Percentiles rank a stretch among this genome's conserved stretches.
Conservation (phyloP, 1,140 invertebrate genomes). For the Tribolium madens region DNA sequence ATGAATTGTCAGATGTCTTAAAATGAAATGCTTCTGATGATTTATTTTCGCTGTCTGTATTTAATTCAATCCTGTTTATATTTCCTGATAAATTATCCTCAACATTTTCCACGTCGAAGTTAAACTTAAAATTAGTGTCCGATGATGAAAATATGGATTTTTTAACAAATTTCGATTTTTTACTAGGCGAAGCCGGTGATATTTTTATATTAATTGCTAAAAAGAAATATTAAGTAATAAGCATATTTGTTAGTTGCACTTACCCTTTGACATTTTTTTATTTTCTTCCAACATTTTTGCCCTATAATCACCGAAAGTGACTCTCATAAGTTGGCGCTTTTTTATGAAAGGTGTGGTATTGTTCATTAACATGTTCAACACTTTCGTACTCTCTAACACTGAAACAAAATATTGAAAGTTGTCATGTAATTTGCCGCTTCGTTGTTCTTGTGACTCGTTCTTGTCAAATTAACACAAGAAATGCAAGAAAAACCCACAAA, state of each 20-base stretch:
- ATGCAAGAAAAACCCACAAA: no score
- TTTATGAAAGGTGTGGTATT: constrained; percentile 74
- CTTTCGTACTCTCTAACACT: constrained; percentile 74
- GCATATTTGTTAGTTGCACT: background rate
- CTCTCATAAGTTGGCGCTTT: constrained; percentile 80
- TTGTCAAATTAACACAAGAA: no score
- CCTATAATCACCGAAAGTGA: constrained; percentile 79
- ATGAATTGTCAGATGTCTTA: constrained; percentile 62
- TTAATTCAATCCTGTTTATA: constrained; percentile 48
- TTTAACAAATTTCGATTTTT: constrained; percentile 71
- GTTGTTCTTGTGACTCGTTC: no score
- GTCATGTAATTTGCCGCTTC: no score
- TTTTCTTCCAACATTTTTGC: constrained; percentile 80
- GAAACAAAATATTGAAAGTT: constrained; percentile 58
- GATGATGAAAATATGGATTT: constrained; percentile 65
- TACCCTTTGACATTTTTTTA: constrained; percentile 71
- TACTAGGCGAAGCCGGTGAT: constrained; percentile 58
- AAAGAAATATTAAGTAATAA: constrained; percentile 43
- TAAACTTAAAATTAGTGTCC: constrained; percentile 65
- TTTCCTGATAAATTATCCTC: constrained; percentile 28
- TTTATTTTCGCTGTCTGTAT: constrained; percentile 17
- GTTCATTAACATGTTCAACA: constrained; percentile 75
- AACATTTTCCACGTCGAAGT: constrained; percentile 60
- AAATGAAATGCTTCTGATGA: constrained; percentile 53
- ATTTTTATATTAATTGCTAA: constrained; percentile 66